phyloP scores from a whole-genome alignment of 1,140 invertebrate species.

The Adelges cooleyi region DNA sequence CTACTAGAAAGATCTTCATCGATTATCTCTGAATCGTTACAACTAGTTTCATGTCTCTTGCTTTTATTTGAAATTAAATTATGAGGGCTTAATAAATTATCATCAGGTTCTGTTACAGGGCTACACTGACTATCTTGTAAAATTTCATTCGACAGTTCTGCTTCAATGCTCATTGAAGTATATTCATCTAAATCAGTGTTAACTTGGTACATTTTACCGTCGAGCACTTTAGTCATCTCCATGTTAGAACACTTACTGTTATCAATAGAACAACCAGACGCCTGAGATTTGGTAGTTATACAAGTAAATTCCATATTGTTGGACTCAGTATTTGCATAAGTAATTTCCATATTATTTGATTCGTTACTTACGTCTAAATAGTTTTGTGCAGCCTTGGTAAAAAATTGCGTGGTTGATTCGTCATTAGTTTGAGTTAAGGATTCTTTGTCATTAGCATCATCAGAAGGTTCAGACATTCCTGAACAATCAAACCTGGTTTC shows the following conservation, averaged over 20 bases:
- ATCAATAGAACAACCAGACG: neutral
- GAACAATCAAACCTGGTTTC: neutral
- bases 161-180: neutral
- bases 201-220: neutral
- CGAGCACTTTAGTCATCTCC: neutral
- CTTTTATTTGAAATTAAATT: neutral
- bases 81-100: neutral
- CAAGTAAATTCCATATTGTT: neutral
- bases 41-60: neutral
- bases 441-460: neutral
- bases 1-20: neutral
- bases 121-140: neutral
- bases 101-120: neutral
- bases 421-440: too few species aligned
- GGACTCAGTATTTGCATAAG: neutral
- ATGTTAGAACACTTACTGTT: neutral
- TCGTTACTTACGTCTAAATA: neutral
- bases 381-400: neutral
- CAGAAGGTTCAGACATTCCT: neutral
- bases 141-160: neutral
- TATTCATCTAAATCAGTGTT: neutral
- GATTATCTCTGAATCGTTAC: neutral
- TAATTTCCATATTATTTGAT: slow-evolving; percentile 3
- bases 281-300: neutral
- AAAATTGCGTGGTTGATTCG: neutral